Conservation (phyloP, 1,140 invertebrate species). For the Zaprionus tsacasi region DNA sequence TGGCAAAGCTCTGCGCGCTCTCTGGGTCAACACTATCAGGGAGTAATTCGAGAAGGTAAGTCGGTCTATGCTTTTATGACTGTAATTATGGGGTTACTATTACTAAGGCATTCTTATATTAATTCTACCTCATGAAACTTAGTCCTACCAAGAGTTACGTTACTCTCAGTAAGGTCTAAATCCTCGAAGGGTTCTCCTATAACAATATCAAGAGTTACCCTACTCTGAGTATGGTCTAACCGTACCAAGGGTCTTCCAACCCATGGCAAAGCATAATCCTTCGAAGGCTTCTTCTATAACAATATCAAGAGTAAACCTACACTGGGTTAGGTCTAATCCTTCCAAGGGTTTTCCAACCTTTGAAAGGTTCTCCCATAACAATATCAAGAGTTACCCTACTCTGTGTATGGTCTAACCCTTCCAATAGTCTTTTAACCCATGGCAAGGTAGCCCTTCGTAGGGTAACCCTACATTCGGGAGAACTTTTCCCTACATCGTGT, state of each 20-base stretch:
- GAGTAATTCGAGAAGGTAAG: background rate
- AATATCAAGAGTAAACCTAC: background rate
- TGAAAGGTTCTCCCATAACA: no score
- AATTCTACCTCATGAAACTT: rapidly evolving
- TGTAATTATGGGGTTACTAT: background rate
- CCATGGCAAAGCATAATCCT: background rate
- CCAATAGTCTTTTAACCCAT: no score
- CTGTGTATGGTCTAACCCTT: no score
- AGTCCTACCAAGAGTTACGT: background rate
- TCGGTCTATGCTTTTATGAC: background rate
- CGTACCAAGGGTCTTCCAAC: background rate
- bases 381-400: no score
- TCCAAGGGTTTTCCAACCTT: no score
- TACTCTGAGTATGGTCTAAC: no score
- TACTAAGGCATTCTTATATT: background rate
- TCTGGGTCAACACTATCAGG: constrained; percentile 32
- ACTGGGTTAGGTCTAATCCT: background rate
- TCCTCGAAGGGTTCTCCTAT: no score
- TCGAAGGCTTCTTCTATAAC: no score
- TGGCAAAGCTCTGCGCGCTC: constrained; percentile 46
- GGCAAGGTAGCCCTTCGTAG: no score
- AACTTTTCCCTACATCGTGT: no score
- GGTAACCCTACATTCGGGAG: no score
- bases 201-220: no score
- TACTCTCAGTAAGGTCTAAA: background rate